Evolutionary conservation across 64 coral and sea anemone genomes (phyloP).

Genomic region (Montipora sp.): DNA sequence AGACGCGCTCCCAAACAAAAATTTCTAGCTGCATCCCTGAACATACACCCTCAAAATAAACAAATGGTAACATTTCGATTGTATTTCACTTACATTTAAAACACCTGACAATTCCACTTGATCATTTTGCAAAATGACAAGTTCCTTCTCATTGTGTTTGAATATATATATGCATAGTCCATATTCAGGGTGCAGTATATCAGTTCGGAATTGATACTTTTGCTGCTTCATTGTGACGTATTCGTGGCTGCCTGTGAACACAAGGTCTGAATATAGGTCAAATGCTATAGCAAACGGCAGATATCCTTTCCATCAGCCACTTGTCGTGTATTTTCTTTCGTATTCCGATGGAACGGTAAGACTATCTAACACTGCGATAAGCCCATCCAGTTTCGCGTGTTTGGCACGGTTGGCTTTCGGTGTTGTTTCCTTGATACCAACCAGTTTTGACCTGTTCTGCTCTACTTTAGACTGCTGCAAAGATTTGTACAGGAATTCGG

Average conservation of each 20-base stretch:
- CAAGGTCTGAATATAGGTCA: slow-evolving; percentile 14
- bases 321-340: slow-evolving; percentile 30
- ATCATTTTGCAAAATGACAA: slow-evolving; percentile 62
- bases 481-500: slow-evolving; percentile 25
- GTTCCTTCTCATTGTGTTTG: slow-evolving; percentile 17
- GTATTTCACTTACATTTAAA: slow-evolving; percentile 48
- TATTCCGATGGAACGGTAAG: slow-evolving; percentile 37
- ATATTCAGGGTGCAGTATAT: background rate
- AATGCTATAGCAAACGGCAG: slow-evolving; percentile 49
- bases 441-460: slow-evolving; percentile 19
- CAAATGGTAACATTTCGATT: background rate
- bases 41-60: too few species aligned
- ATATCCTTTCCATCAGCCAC: slow-evolving; percentile 38
- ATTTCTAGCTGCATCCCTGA: too few species aligned
- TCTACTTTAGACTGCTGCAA: slow-evolving; percentile 25
- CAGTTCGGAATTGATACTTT: background rate
- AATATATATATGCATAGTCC: slow-evolving; percentile 38
- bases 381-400: slow-evolving; percentile 15
- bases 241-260: background rate
- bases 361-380: slow-evolving; percentile 48
- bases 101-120: slow-evolving; percentile 50
- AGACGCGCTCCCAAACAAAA: too few species aligned
- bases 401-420: background rate
- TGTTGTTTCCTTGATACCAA: slow-evolving; percentile 4
- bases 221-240: background rate